Evolutionary conservation across 2,797 vertebrate genomes (phyloP).

Genomic region (Hoplostethus mediterraneus): DNA sequence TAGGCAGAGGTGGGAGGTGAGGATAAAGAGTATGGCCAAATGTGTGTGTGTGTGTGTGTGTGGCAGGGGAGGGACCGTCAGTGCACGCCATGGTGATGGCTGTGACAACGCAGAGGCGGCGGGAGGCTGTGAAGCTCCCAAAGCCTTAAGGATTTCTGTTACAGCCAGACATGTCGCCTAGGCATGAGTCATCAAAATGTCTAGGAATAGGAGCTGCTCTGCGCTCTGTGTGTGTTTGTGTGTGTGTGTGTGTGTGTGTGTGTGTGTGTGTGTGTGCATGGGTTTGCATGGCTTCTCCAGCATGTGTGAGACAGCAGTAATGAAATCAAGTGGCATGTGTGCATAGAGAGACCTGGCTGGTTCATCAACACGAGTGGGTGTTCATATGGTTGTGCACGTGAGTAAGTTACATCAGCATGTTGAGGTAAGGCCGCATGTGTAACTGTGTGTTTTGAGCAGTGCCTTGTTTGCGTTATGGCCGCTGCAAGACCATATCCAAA

Average conservation of each 20-base stretch:
- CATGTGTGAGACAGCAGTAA: neutral
- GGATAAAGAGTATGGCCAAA: constrained; percentile 14
- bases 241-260: neutral
- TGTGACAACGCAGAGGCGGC: constrained; percentile 37
- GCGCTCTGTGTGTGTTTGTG: neutral
- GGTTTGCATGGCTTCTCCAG: neutral
- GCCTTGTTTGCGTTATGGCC: too few species aligned
- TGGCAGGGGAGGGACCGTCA: constrained; percentile 7
- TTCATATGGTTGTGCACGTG: neutral
- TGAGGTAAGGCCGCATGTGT: neutral
- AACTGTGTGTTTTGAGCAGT: neutral
- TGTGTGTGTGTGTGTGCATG: neutral
- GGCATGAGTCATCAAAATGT: constrained; percentile 36
- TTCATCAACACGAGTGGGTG: neutral
- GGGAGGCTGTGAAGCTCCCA: constrained; percentile 30
- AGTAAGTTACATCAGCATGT: neutral
- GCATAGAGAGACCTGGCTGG: constrained; percentile 10
- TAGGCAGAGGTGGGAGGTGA: constrained; percentile 13
- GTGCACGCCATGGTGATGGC: constrained; percentile 16
- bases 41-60: constrained; percentile 11
- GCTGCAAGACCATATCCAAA: too few species aligned
- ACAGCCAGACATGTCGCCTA: constrained; percentile 11
- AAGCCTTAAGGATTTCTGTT: constrained; percentile 34
- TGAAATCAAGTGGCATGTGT: constrained; percentile 2
- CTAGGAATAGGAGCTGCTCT: neutral